Evolutionary conservation across 1,140 invertebrate genomes (phyloP).

Genomic region (Venustaconcha ellipsiformis): DNA sequence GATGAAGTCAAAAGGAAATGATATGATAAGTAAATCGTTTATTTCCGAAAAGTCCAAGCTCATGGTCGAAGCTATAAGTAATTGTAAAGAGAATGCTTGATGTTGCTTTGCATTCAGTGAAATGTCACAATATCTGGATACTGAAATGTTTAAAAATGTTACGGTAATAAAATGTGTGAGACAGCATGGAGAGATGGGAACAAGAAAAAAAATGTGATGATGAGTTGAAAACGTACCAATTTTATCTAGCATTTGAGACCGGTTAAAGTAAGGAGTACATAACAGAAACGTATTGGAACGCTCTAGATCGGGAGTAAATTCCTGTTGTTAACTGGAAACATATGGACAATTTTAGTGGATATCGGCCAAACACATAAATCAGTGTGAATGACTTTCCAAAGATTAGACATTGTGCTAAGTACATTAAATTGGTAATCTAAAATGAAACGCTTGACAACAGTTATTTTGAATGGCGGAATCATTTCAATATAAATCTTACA

Average conservation of each 20-base stretch:
- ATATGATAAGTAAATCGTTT: too few relatives aligned
- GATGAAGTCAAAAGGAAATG: too few relatives aligned
- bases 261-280: constrained; percentile 66
- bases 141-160: constrained; percentile 76
- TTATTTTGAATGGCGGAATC: constrained; percentile 59
- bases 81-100: too few relatives aligned
- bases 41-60: constrained; percentile 66
- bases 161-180: constrained; percentile 40
- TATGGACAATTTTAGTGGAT: constrained; percentile 39
- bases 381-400: constrained; percentile 92
- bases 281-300: constrained; percentile 66
- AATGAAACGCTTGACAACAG: constrained; percentile 61
- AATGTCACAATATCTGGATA: constrained; percentile 71
- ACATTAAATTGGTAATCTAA: constrained; percentile 75
- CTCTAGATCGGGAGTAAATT: constrained; percentile 45
- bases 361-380: too few relatives aligned
- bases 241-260: constrained; percentile 75
- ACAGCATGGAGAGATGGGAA: constrained; percentile 31
- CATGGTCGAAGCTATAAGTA: too few relatives aligned
- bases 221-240: constrained; percentile 82
- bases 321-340: constrained; percentile 56
- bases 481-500: too few relatives aligned
- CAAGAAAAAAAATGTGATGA: constrained; percentile 44
- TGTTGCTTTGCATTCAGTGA: constrained; percentile 70
- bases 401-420: constrained; percentile 85